These are phyloP conservation scores for Sylvia atricapilla DNA, from an alignment of 2,113 vertebrate genomes.

Conservation along the genomic window DNA sequence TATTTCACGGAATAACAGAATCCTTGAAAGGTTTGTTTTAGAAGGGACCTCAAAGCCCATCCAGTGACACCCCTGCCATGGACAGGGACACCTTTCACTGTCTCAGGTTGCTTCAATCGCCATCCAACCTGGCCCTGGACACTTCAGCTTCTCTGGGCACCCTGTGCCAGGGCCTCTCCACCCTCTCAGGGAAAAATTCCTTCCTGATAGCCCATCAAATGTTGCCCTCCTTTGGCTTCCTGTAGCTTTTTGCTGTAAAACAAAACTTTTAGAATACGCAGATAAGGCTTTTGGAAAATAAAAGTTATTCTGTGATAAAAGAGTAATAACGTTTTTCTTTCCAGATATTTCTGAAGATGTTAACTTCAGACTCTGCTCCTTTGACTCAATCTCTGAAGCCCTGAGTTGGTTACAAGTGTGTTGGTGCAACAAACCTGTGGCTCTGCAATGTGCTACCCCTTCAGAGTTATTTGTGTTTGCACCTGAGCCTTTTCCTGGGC, in stretches of 20 bases:
- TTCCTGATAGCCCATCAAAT: neutral
- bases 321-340: neutral
- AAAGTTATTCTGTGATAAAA: neutral
- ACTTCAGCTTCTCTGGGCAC: neutral
- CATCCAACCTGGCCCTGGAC: accelerated
- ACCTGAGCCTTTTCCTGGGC: neutral
- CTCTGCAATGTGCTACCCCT: accelerated
- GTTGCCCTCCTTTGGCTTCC: neutral
- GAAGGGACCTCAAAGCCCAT: neutral
- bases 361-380: accelerated
- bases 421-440: too few species aligned
- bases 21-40: too few species aligned
- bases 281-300: neutral
- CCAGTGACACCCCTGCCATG: accelerated
- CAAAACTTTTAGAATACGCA: neutral
- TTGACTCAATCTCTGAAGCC: neutral
- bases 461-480: neutral
- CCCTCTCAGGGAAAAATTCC: too few species aligned
- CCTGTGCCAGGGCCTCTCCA: neutral
- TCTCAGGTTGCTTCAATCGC: accelerated
- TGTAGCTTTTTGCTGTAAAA: neutral
- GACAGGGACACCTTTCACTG: accelerated
- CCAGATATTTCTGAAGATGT: neutral
- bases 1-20: neutral
- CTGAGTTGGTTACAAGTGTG: accelerated